Base-by-base conservation (phyloP, 2,113 vertebrate genomes). In the Seriola aureovittata region DNA sequence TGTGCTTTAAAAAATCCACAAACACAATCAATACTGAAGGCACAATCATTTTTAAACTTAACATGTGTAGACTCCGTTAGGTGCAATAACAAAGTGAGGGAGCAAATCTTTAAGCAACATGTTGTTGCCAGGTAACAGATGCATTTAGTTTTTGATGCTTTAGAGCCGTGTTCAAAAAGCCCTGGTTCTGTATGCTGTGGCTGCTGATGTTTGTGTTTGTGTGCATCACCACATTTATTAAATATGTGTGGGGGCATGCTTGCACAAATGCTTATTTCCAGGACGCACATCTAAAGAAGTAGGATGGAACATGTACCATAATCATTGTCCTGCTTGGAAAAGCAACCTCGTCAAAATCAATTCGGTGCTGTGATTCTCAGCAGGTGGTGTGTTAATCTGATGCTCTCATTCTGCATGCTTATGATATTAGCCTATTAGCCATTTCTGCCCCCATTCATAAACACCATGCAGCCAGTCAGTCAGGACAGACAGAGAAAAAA, bases 91-190 rank as follows among this genome's bases (percentile, higher is more conserved):
- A 57, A 10, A 55, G 36, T n/a, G 34, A 68, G 13, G 40, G 13
- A 12, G 36, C n/a, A n/a, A 38, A 32, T 58, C 23, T 55, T 60
- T 11, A 69, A 74, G 79, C 64, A 50, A 16, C 17, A 23, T 34
- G 54, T 11, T 32, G 77, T 82, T 88, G 71, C 79, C 71, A 58
- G 71, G 82, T 64, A 72, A 71, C 78, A 67, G 70, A 17, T 12
- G 5, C 1, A 32, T 19, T 82, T 54, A 29, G 0, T 73, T 52
- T 76, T 50, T 75, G 0, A 7, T 14, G 29, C 46, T 38, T 29
- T 11, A 19, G 16, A 34, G 16, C 23, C 36, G 38, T 29, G 9
- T 74, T 32, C 8, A 75, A 25, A 65, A 62, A n/a, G 32, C 12
- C 64, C 42, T 36, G 29, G 58, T 62, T 69, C 21, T 50, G 1